These are phyloP conservation scores for Perizoma flavofasciatum DNA, from an alignment of 2,888 invertebrate species.

Conservation along the genomic window DNA sequence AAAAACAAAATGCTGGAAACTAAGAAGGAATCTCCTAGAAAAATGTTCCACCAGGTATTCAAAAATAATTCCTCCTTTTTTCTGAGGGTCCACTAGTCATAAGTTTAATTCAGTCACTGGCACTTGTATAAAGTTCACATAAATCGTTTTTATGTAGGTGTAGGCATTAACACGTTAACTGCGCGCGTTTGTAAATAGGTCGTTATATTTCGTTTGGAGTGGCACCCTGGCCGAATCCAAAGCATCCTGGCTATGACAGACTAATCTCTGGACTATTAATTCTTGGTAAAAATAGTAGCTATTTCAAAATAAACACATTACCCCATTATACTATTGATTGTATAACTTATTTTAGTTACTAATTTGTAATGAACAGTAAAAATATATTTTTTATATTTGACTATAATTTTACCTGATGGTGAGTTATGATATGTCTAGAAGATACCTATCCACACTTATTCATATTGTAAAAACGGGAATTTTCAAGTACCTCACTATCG, in stretches of 20 bases:
- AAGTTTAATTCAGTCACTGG: slow-evolving; percentile 25
- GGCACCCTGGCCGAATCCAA: slow-evolving; percentile 64
- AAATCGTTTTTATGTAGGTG: slow-evolving; percentile 38
- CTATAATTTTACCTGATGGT: no score
- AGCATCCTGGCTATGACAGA: slow-evolving; percentile 63
- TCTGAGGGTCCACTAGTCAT: slow-evolving; percentile 16
- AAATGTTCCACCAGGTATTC: neutral
- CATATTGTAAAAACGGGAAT: no score
- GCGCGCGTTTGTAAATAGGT: slow-evolving; percentile 61
- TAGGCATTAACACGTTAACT: slow-evolving; percentile 47
- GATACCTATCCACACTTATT: no score
- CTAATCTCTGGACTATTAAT: slow-evolving; percentile 1
- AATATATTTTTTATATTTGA: no score
- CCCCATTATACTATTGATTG: no score
- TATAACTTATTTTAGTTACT: no score
- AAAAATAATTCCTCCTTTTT: slow-evolving; percentile 5
- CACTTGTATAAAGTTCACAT: slow-evolving; percentile 28
- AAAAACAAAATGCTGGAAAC: no score
- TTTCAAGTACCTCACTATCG: no score
- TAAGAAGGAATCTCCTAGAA: neutral
- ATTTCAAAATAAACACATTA: no score
- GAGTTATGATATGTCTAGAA: no score
- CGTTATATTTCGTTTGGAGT: slow-evolving; percentile 66
- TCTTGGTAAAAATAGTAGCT: neutral
- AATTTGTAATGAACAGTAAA: no score